Evolutionary conservation across 2,888 invertebrate species (phyloP).

Genomic region (Euzophera pinguis): DNA sequence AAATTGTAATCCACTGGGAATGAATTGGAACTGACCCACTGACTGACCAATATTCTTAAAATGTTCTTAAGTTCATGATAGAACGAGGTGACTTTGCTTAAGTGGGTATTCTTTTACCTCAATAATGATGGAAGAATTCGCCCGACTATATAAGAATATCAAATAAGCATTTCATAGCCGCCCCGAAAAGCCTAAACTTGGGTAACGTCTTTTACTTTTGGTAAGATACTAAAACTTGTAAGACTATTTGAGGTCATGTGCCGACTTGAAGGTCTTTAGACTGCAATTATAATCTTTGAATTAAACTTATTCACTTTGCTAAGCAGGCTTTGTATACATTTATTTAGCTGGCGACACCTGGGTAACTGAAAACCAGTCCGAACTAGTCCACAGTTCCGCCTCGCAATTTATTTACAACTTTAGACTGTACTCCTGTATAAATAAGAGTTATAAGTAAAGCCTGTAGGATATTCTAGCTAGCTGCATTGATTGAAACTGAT

Average conservation of each 20-base stretch:
- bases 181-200: too few species aligned
- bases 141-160: too few species aligned
- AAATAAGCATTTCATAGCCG: too few species aligned
- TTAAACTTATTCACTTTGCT: neutral
- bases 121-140: too few species aligned
- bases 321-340: neutral
- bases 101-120: too few species aligned
- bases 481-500: constrained; percentile 20
- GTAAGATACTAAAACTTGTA: too few species aligned
- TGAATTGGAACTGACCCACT: too few species aligned
- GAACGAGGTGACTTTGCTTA: too few species aligned
- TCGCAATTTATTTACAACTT: neutral
- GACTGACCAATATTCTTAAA: too few species aligned
- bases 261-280: neutral
- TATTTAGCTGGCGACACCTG: constrained; percentile 8
- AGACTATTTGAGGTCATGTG: neutral
- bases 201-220: too few species aligned
- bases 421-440: neutral
- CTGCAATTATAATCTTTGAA: neutral
- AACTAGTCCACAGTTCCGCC: constrained; percentile 8
- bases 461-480: constrained; percentile 8
- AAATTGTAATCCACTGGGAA: too few species aligned
- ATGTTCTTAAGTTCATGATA: too few species aligned
- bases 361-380: constrained; percentile 12
- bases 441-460: neutral